A percentile compares a stretch with the other conserved stretches of the same genome.
These are phyloP conservation scores for Scaptomyza montana DNA, from an alignment of 1,140 invertebrate genomes.

Conservation along the genomic window DNA sequence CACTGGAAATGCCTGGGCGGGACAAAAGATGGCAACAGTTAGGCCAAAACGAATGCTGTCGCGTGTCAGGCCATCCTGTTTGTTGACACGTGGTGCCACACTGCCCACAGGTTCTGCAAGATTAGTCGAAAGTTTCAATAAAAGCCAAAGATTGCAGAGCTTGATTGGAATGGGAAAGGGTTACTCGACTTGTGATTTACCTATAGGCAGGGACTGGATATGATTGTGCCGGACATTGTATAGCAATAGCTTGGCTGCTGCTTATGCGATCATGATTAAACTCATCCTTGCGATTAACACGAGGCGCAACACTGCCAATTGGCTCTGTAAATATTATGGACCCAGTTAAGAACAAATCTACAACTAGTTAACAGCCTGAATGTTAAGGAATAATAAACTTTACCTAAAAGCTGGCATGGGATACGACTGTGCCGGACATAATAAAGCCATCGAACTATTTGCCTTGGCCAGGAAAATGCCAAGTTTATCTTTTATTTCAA, in stretches of 20 bases:
- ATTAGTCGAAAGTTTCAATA: neutral
- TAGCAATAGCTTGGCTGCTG: conserved; percentile 84
- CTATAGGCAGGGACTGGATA: conserved; percentile 87
- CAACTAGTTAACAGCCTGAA: conserved; percentile 21
- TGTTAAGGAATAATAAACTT: conserved; percentile 14
- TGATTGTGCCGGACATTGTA: conserved; percentile 87
- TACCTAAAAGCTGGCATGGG: conserved; percentile 88
- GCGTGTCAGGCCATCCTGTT: conserved; percentile 86
- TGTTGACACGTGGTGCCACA: conserved; percentile 87
- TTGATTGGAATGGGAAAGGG: neutral
- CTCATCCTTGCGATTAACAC: conserved; percentile 89
- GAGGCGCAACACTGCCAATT: conserved; percentile 89
- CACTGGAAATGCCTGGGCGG: conserved; percentile 88
- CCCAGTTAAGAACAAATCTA: neutral
- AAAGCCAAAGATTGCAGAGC: neutral
- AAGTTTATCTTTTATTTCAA: conserved; percentile 86
- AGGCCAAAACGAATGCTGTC: conserved; percentile 58
- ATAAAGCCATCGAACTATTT: conserved; percentile 83
- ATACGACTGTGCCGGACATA: conserved; percentile 87
- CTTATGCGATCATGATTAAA: conserved; percentile 87
- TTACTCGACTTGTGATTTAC: conserved; percentile 83
- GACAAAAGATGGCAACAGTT: conserved; percentile 86
- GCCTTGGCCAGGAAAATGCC: conserved; percentile 63
- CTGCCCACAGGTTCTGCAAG: conserved; percentile 85
- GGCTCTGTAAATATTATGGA: conserved; percentile 86